These are phyloP conservation scores for Neodiprion pinetum DNA, from an alignment of 1,140 invertebrate genomes.

Conservation along the genomic window DNA sequence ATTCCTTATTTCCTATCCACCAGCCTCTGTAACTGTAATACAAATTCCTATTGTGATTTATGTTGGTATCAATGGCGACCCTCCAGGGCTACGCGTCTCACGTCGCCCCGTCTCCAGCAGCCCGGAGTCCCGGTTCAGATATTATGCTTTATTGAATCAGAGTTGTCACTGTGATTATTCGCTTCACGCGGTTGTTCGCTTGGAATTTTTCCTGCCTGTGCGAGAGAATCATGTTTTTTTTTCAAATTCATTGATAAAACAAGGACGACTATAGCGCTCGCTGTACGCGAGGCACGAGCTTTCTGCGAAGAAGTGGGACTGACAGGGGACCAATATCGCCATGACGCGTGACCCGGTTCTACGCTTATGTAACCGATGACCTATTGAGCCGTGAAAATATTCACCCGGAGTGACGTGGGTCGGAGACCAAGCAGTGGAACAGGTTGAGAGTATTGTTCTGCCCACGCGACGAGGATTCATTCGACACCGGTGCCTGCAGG, in stretches of 20 bases:
- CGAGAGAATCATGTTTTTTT: slow-evolving; percentile 16
- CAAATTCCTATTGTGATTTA: slow-evolving; percentile 66
- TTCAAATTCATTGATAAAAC: slow-evolving; percentile 49
- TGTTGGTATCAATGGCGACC: slow-evolving; percentile 62
- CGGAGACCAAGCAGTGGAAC: not conserved
- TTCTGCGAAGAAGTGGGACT: slow-evolving; percentile 31
- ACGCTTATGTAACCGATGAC: not conserved
- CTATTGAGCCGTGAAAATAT: slow-evolving; percentile 5
- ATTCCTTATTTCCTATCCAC: slow-evolving; percentile 64
- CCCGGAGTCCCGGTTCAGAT: slow-evolving; percentile 37
- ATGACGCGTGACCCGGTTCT: slow-evolving; percentile 13
- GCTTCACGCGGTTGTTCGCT: slow-evolving; percentile 30
- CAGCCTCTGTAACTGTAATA: slow-evolving; percentile 63
- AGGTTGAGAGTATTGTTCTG: not conserved
- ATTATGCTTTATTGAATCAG: slow-evolving; percentile 55
- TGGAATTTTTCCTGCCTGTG: slow-evolving; percentile 10
- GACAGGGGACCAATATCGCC: slow-evolving; percentile 33
- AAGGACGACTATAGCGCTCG: slow-evolving; percentile 7
- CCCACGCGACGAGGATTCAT: not conserved
- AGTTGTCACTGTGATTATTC: slow-evolving; percentile 51
- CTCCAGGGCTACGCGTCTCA: slow-evolving; percentile 41
- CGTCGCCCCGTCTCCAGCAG: not conserved
- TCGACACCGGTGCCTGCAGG: not conserved
- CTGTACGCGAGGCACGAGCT: too few relatives aligned
- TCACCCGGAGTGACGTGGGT: not conserved